These are phyloP conservation scores for Drosophila nasuta DNA, from an alignment of 1,140 invertebrate species.

Conservation along the genomic window DNA sequence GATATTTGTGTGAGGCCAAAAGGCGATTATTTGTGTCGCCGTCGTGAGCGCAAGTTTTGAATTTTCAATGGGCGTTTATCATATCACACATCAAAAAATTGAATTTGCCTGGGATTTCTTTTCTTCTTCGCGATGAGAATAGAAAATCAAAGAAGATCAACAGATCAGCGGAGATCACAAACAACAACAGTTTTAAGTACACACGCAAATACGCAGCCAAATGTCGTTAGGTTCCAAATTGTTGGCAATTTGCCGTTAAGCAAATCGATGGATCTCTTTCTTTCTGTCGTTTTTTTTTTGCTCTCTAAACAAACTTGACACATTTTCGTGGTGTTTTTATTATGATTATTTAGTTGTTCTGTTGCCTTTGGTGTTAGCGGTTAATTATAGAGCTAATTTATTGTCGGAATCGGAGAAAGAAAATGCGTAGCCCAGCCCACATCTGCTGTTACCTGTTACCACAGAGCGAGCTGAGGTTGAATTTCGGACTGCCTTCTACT, in stretches of 20 bases:
- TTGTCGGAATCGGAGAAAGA: conserved; percentile 38
- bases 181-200: conserved; percentile 11
- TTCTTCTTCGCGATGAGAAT: conserved; percentile 9
- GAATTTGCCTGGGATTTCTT: neutral
- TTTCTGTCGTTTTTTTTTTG: neutral
- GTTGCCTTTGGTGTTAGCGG: conserved; percentile 49
- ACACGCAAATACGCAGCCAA: conserved; percentile 12
- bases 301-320: conserved; percentile 27
- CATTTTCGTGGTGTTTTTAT: conserved; percentile 21
- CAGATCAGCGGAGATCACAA: neutral
- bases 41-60: conserved; percentile 28
- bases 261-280: neutral
- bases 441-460: conserved; percentile 5
- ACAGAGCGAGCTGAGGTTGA: neutral
- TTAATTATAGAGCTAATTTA: conserved; percentile 62
- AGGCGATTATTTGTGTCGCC: conserved; percentile 50
- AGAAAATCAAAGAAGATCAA: conserved; percentile 9
- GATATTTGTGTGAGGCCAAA: conserved; percentile 52
- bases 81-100: conserved; percentile 14
- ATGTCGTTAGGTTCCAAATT: conserved; percentile 15
- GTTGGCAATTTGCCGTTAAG: conserved; percentile 32
- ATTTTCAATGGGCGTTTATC: conserved; percentile 48
- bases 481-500: neutral
- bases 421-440: conserved; percentile 33
- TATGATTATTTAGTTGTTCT: conserved; percentile 34